A percentile compares a stretch with the other conserved stretches of the same genome.
Evolutionary conservation across 2,113 vertebrate genomes (phyloP).

Genomic region (Sinosuthora webbiana): DNA sequence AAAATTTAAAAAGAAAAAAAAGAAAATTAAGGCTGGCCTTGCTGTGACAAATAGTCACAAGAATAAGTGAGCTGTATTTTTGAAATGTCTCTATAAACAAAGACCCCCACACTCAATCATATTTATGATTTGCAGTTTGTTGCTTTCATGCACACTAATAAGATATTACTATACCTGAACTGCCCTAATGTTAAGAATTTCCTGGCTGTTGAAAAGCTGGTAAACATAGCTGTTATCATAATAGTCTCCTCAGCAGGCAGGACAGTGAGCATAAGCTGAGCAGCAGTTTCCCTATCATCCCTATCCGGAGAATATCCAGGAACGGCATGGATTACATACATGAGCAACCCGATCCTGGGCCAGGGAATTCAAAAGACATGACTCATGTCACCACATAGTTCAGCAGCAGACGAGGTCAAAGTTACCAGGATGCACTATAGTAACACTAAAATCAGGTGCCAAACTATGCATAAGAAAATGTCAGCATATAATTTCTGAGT

Average conservation of each 20-base stretch:
- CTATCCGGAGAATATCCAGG: not conserved
- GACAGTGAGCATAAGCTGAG: not conserved
- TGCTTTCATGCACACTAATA: not conserved
- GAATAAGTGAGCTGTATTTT: not conserved
- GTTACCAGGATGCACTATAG: not conserved
- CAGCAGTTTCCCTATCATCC: not conserved
- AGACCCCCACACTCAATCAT: not conserved
- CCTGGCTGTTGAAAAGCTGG: not conserved
- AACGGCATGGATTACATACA: not conserved
- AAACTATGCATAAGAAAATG: not conserved
- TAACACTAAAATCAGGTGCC: not conserved
- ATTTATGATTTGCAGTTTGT: not conserved
- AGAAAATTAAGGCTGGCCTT: not conserved
- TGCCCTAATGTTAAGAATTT: not conserved
- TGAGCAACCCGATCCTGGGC: not conserved
- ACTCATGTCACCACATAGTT: not conserved
- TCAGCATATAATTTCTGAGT: not conserved
- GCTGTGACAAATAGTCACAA: not conserved
- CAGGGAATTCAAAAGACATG: not conserved
- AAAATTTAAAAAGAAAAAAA: too few relatives aligned
- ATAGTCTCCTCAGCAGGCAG: accelerated
- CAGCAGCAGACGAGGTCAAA: not conserved
- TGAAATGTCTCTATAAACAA: not conserved
- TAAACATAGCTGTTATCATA: not conserved
- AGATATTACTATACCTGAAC: not conserved